phyloP scores from a whole-genome alignment of 53 echinoderm and acorn worm species.

The Crossaster papposus region DNA sequence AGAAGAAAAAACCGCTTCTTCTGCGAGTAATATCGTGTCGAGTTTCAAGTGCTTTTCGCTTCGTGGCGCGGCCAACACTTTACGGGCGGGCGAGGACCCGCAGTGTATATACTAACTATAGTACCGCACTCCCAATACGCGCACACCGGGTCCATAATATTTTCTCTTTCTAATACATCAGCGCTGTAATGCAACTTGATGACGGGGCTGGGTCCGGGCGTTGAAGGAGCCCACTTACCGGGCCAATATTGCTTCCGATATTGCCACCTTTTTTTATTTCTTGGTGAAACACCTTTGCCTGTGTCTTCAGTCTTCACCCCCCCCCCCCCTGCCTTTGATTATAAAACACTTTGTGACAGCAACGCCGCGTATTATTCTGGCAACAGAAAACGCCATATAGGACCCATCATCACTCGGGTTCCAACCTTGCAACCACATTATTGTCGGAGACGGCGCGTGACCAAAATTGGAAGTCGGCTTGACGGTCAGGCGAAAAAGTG shows the following conservation, averaged over 20 bases:
- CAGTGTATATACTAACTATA: background rate
- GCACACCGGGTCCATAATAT: slow-evolving; percentile 5
- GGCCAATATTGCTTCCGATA: slow-evolving; percentile 51
- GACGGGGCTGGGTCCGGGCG: slow-evolving; percentile 38
- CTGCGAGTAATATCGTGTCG: slow-evolving; percentile 53
- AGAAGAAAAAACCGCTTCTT: slow-evolving; percentile 26
- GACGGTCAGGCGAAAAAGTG: background rate
- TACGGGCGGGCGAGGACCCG: slow-evolving; percentile 24
- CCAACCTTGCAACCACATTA: background rate
- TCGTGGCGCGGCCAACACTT: slow-evolving; percentile 9
- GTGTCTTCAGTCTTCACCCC: background rate
- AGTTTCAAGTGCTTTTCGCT: slow-evolving; percentile 52
- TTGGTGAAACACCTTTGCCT: slow-evolving; percentile 19
- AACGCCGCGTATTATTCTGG: background rate
- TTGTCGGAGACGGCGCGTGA: slow-evolving; percentile 7
- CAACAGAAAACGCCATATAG: background rate
- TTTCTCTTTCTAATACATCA: background rate
- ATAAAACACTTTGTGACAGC: slow-evolving; percentile 17
- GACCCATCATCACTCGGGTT: background rate
- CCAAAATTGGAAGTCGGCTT: slow-evolving; percentile 7
- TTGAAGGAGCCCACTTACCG: slow-evolving; percentile 50
- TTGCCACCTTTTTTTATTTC: slow-evolving; percentile 9
- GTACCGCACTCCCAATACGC: slow-evolving; percentile 9
- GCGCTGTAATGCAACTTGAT: slow-evolving; percentile 42
- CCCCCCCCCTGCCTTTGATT: slow-evolving; percentile 1